Conservation (phyloP, 2,797 vertebrate genomes). For the Phaenicophaeus curvirostris region DNA sequence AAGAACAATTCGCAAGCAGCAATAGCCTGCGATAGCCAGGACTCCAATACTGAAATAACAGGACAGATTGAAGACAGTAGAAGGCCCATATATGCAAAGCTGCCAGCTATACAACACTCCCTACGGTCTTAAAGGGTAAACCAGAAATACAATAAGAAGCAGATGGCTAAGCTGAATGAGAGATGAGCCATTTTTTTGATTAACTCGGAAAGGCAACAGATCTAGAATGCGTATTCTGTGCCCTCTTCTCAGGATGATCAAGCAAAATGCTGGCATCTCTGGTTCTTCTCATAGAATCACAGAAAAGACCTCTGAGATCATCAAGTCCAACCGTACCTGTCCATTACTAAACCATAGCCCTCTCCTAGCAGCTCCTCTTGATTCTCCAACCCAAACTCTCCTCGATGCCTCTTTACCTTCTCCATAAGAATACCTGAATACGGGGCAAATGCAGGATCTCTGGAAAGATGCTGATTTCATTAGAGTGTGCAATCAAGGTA, state of each 20-base stretch:
- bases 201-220: background rate
- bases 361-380: background rate
- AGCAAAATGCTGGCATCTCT: background rate
- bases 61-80: background rate
- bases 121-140: background rate
- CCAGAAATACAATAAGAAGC: background rate
- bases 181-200: background rate
- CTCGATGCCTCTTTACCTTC: background rate
- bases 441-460: conserved; percentile 92
- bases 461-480: conserved; percentile 93
- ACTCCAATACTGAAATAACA: background rate
- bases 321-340: no score
- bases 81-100: background rate
- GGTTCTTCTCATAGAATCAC: background rate
- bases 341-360: no score
- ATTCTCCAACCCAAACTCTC: background rate
- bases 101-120: background rate
- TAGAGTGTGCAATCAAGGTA: conserved; percentile 92
- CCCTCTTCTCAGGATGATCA: background rate
- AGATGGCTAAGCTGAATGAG: background rate
- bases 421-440: conserved; percentile 86
- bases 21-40: background rate
- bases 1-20: background rate
- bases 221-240: background rate
- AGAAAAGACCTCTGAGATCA: no score